phyloP scores from a whole-genome alignment of 2,888 invertebrate genomes.

The Lycia hirtaria region DNA sequence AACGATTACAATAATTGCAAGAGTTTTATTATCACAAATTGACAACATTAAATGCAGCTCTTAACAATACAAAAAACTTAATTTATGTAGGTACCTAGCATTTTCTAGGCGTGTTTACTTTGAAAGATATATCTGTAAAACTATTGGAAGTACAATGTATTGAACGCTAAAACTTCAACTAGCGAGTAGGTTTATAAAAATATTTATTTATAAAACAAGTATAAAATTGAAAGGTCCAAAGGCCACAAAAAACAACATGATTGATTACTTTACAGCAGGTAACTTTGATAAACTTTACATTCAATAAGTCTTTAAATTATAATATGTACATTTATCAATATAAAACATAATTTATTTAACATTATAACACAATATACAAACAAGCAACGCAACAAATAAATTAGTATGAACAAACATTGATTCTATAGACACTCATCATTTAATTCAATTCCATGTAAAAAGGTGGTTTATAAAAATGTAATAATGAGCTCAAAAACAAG shows the following conservation, averaged over 20 bases:
- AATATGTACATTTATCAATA: slow-evolving; percentile 28
- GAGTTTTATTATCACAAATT: slow-evolving; percentile 79
- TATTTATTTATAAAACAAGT: slow-evolving; percentile 12
- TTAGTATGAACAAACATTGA: slow-evolving; percentile 20
- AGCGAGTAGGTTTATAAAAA: slow-evolving; percentile 6
- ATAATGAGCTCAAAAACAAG: slow-evolving; percentile 25
- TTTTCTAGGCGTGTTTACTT: slow-evolving; percentile 3
- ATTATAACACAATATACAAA: slow-evolving; percentile 22
- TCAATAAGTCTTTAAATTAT: slow-evolving; percentile 38
- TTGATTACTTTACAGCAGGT: slow-evolving; percentile 14
- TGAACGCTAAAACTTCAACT: slow-evolving; percentile 5
- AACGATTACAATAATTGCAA: slow-evolving; percentile 21
- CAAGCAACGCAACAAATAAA: slow-evolving; percentile 24
- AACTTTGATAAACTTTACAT: slow-evolving; percentile 23
- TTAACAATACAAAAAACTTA: slow-evolving; percentile 73
- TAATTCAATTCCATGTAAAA: slow-evolving; percentile 13
- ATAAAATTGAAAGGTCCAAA: slow-evolving; percentile 13
- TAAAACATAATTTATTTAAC: slow-evolving; percentile 30
- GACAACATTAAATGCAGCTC: slow-evolving; percentile 84
- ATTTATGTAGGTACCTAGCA: slow-evolving; percentile 52
- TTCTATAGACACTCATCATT: slow-evolving; percentile 14
- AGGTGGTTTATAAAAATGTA: slow-evolving; percentile 24
- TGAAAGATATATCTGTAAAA: slow-evolving; percentile 9
- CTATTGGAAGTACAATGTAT: slow-evolving; percentile 26
- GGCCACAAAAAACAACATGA: slow-evolving; percentile 13